Percentiles rank a stretch among this genome's conserved stretches.
phyloP scores from a whole-genome alignment of 2,113 vertebrate species.

The Oncorhynchus keta region DNA sequence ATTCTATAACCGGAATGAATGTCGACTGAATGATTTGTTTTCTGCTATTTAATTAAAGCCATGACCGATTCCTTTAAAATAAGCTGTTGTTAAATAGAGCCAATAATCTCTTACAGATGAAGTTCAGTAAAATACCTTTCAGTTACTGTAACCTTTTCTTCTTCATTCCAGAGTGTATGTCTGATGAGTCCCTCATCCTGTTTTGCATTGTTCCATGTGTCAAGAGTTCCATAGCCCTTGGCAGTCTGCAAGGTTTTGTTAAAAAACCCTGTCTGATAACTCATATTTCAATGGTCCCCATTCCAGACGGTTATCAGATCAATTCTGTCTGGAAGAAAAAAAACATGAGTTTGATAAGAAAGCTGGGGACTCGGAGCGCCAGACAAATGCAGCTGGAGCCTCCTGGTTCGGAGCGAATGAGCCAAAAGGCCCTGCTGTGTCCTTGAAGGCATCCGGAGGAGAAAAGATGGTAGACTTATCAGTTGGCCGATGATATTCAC shows the following conservation, averaged over 20 bases:
- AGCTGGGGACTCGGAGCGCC: constrained; percentile 5
- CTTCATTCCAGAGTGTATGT: not conserved
- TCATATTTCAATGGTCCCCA: not conserved
- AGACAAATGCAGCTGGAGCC: not conserved
- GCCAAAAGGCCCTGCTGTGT: constrained; percentile 12
- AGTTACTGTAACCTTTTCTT: not conserved
- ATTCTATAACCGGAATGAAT: too few species aligned
- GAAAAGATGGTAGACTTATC: constrained; percentile 21
- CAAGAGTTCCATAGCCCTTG: too few species aligned
- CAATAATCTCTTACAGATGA: too few species aligned
- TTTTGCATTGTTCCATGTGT: too few species aligned
- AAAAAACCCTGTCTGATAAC: constrained; percentile 13
- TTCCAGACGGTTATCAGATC: not conserved
- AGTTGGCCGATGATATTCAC: constrained; percentile 37
- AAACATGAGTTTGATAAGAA: not conserved
- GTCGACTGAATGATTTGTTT: too few species aligned
- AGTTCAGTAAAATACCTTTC: not conserved
- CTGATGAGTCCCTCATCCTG: not conserved
- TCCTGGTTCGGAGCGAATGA: not conserved
- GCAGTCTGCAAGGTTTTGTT: too few species aligned
- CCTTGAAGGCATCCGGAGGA: constrained; percentile 29
- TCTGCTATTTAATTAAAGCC: too few species aligned
- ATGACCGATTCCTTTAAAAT: too few species aligned
- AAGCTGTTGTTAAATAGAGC: too few species aligned
- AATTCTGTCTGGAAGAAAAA: not conserved